Evolutionary conservation across 2,888 invertebrate genomes (phyloP).

Genomic region (Drosophila mayaguana): DNA sequence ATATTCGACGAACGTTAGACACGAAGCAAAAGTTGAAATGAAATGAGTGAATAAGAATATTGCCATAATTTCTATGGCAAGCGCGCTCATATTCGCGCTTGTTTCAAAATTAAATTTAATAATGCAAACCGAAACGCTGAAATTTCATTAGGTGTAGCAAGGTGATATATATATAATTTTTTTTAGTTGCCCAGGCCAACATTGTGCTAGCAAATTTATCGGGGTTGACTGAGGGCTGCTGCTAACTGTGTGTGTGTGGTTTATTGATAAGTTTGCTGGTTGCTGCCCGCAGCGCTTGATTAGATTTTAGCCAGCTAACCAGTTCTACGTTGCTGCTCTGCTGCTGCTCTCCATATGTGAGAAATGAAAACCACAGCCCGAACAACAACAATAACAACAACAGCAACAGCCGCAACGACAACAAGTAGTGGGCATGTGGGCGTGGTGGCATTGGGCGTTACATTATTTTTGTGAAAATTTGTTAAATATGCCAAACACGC

Average conservation of each 20-base stretch:
- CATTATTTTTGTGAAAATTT: constrained; percentile 80
- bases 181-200: constrained; percentile 34
- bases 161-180: constrained; percentile 42
- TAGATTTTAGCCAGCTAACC: constrained; percentile 70
- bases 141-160: constrained; percentile 67
- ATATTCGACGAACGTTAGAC: constrained; percentile 27
- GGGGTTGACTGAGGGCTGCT: neutral
- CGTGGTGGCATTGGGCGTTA: constrained; percentile 42
- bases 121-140: constrained; percentile 61
- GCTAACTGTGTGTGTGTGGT: constrained; percentile 53
- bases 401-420: constrained; percentile 54
- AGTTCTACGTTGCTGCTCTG: neutral
- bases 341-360: constrained; percentile 30
- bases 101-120: constrained; percentile 74
- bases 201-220: constrained; percentile 22
- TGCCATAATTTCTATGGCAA: constrained; percentile 67
- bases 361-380: constrained; percentile 64
- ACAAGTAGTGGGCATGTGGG: constrained; percentile 3
- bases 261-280: constrained; percentile 66
- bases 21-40: constrained; percentile 10
- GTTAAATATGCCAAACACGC: constrained; percentile 81
- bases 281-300: constrained; percentile 77
- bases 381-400: constrained; percentile 62
- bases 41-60: constrained; percentile 51
- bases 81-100: constrained; percentile 27